Evolutionary conservation across 2,888 invertebrate species (phyloP), one percentile per base, ranked within the genome.

Genomic region (Temnothorax rugatulus): DNA sequence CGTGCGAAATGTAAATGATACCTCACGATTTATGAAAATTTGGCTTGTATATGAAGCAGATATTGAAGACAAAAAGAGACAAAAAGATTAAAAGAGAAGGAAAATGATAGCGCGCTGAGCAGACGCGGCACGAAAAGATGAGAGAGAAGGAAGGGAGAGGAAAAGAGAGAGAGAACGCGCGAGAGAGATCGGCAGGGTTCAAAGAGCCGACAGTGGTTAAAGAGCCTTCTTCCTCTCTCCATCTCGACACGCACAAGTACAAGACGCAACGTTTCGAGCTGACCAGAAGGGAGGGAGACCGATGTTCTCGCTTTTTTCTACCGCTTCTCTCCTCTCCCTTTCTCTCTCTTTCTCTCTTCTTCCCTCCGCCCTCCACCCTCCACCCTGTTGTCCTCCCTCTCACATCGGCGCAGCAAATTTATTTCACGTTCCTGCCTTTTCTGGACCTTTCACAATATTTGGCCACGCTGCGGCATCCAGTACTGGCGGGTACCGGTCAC

Each of bases 391-490:
- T 38, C 54, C 79, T 88, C 86, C 87, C 88, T 89, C 90, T 90
- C 90, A 89, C 87, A 90, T 83, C 86, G 86, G 84, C 90, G 84
- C 86, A 89, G 91, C 90, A 92, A 93, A 94, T 93, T 93, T 93
- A 94, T 94, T 94, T 93, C 91, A 93, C 93, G 94, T 94, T 93
- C 93, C 93, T 94, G 93, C 93, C 94, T 94, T 94, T 94, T 94
- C 94, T 94, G 93, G 94, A 94, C 94, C 94, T 95, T 95, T 95
- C 95, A 94, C 94, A 94, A 95, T 95, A 94, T 95, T 95, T 94
- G 93, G 94, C 90, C 91, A 92, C 92, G 92, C 92, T 93, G 92
- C 92, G 92, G 93, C 92, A 91, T 93, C 88, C 86, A 88, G 86
- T 86, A 85, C 79, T 84, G 87, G 90, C 90, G 91, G 93, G 88